These are phyloP conservation scores for Lepidothrix coronata DNA, from an alignment of 2,113 vertebrate genomes.

Conservation along the genomic window DNA sequence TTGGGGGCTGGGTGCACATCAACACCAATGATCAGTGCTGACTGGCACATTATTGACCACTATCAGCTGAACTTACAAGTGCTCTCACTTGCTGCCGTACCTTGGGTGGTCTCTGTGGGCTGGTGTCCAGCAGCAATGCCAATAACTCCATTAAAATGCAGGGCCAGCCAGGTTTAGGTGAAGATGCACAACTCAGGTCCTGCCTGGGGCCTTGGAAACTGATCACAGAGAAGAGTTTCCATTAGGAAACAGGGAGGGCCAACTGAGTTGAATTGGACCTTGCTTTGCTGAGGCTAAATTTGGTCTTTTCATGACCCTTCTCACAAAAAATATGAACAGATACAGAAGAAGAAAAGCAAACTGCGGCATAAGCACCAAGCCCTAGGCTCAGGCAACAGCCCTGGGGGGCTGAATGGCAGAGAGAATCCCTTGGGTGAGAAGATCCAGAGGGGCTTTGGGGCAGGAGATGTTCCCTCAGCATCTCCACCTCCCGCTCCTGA, in stretches of 20 bases:
- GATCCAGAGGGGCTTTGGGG: neutral
- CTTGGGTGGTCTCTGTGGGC: neutral
- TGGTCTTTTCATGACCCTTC: neutral
- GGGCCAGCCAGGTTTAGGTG: neutral
- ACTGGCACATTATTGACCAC: accelerated
- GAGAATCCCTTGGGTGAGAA: neutral
- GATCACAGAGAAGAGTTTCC: neutral
- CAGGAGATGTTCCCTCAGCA: neutral
- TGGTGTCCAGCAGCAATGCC: neutral
- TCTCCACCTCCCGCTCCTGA: neutral
- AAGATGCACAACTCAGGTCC: neutral
- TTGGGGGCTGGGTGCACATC: neutral
- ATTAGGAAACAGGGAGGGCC: neutral
- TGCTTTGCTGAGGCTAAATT: neutral
- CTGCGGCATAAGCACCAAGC: neutral
- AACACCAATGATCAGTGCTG: accelerated
- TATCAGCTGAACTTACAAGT: neutral
- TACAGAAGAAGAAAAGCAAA: neutral
- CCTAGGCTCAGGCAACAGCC: neutral
- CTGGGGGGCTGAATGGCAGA: neutral
- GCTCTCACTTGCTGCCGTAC: accelerated
- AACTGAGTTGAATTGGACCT: neutral
- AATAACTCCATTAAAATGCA: neutral
- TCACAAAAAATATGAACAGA: neutral
- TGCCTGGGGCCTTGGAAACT: neutral